phyloP scores from a whole-genome alignment of 2,113 vertebrate genomes.

The Mugil cephalus region DNA sequence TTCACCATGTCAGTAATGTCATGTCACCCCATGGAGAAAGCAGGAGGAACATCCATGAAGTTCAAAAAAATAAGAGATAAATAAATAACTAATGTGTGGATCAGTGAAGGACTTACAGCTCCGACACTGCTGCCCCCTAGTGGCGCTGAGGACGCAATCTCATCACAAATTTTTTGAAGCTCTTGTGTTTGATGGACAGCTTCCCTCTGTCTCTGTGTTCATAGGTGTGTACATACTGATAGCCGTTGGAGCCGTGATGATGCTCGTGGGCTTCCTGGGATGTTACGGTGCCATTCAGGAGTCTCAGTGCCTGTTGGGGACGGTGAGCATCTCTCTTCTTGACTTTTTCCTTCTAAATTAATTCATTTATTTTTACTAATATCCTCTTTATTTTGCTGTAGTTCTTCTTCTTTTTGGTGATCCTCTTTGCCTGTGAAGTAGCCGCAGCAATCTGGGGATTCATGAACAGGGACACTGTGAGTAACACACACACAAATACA shows the following conservation, averaged over 20 bases:
- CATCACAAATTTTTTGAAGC: not conserved
- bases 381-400: slow-evolving; percentile 54
- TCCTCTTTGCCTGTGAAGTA: slow-evolving; percentile 98
- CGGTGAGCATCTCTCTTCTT: slow-evolving; percentile 83
- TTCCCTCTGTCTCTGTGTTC: slow-evolving; percentile 7
- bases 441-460: slow-evolving; percentile 98
- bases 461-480: slow-evolving; percentile 95
- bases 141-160: slow-evolving; percentile 23
- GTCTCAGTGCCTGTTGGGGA: slow-evolving; percentile 97
- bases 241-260: slow-evolving; percentile 97
- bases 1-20: slow-evolving; percentile 64
- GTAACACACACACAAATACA: slow-evolving; percentile 11
- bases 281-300: slow-evolving; percentile 99
- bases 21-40: slow-evolving; percentile 42
- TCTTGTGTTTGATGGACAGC: not conserved
- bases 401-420: slow-evolving; percentile 98
- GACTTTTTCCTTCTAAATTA: not conserved
- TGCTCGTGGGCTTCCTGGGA: slow-evolving; percentile 98
- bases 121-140: slow-evolving; percentile 64
- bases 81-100: slow-evolving; percentile 34
- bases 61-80: too few species aligned
- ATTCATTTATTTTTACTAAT: not conserved
- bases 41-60: slow-evolving; percentile 51
- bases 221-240: slow-evolving; percentile 98
- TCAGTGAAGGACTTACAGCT: slow-evolving; percentile 11